Evolutionary conservation across 2,113 vertebrate genomes (phyloP).

Genomic region (Zootoca vivipara): DNA sequence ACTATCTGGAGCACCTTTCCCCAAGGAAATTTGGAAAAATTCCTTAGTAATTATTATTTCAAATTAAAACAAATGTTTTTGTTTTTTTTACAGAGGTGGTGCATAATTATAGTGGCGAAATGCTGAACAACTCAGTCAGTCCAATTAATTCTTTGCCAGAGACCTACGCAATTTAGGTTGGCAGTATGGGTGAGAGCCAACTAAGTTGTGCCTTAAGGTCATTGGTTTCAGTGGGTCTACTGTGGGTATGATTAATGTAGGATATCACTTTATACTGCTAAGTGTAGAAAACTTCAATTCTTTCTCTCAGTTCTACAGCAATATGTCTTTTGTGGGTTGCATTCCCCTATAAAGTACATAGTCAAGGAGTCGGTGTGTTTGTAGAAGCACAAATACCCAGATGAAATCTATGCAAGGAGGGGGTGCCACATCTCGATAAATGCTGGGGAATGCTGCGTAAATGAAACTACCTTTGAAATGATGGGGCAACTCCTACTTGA

Average conservation of each 20-base stretch:
- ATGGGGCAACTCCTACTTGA: background rate
- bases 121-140: slow-evolving; percentile 31
- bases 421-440: background rate
- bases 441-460: background rate
- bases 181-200: slow-evolving; percentile 27
- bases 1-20: background rate
- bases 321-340: background rate
- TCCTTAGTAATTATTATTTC: background rate
- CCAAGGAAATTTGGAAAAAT: background rate
- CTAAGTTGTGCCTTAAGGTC: background rate
- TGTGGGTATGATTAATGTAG: too few species aligned
- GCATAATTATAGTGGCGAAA: slow-evolving; percentile 19
- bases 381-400: background rate
- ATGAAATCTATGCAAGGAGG: background rate
- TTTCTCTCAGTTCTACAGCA: slow-evolving; percentile 10
- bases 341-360: background rate
- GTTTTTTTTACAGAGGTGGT: background rate
- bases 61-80: background rate
- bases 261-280: background rate
- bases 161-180: slow-evolving; percentile 16
- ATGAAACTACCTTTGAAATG: background rate
- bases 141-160: slow-evolving; percentile 27
- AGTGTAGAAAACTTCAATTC: background rate
- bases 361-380: background rate
- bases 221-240: too few species aligned